Evolutionary conservation across 1,140 invertebrate species (phyloP).

Genomic region (Ceratosolen fusciceps): DNA sequence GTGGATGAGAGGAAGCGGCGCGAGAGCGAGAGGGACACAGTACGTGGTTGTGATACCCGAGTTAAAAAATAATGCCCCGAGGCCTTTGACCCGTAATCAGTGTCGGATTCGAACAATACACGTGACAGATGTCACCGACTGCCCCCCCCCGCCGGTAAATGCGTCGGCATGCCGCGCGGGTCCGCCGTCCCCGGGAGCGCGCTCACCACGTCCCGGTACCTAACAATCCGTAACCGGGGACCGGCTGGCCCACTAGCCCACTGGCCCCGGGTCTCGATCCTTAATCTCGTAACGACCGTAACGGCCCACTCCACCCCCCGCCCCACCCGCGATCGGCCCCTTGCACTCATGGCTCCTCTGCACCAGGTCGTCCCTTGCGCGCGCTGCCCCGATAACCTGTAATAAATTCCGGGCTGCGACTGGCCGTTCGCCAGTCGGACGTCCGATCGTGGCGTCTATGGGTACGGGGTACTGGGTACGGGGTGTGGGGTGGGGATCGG

Average conservation of each 20-base stretch:
- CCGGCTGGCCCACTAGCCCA: neutral
- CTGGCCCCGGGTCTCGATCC: neutral
- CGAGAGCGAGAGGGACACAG: too few species aligned
- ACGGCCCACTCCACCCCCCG: neutral
- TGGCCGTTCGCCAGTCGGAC: too few species aligned
- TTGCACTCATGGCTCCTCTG: neutral
- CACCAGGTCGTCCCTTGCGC: neutral
- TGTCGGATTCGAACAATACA: slow-evolving; percentile 57
- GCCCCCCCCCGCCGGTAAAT: slow-evolving; percentile 42
- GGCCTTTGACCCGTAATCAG: slow-evolving; percentile 62
- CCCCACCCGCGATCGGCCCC: neutral
- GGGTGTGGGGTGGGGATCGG: too few species aligned
- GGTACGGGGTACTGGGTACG: neutral
- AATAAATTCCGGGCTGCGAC: neutral
- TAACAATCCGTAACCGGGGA: neutral
- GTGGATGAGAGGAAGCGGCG: too few species aligned
- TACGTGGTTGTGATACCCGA: too few species aligned
- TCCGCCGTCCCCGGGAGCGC: neutral
- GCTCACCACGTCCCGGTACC: neutral
- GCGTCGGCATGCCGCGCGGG: neutral
- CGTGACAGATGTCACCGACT: slow-evolving; percentile 59
- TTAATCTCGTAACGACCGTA: neutral
- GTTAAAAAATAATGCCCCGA: too few species aligned
- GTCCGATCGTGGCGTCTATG: neutral
- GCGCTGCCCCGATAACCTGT: neutral